Percentiles rank a stretch among this genome's conserved stretches.
Evolutionary conservation across 2,888 invertebrate species (phyloP).

Genomic region (Oconnorella tubifera): DNA sequence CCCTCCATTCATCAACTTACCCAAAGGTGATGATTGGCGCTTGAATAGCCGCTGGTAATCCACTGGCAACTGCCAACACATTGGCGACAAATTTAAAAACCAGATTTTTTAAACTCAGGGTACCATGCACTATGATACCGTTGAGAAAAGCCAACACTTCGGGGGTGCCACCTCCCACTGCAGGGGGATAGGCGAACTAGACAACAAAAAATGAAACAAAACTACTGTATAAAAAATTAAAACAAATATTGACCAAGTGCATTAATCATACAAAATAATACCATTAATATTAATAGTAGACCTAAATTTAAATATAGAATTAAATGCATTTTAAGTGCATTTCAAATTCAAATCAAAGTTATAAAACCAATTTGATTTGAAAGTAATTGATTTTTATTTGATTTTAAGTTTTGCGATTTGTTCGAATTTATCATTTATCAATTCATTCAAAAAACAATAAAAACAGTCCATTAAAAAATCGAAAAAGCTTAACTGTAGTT

Average conservation of each 20-base stretch:
- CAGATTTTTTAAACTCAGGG: conserved; percentile 33
- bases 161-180: conserved; percentile 36
- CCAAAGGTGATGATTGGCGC: conserved; percentile 36
- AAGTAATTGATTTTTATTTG: too few relatives aligned
- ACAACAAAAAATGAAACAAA: background rate
- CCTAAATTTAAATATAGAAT: background rate
- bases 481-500: too few relatives aligned
- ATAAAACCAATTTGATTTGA: too few relatives aligned
- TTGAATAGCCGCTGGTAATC: conserved; percentile 31
- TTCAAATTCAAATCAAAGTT: too few relatives aligned
- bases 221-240: background rate
- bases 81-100: conserved; percentile 32
- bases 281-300: too few relatives aligned
- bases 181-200: conserved; percentile 36
- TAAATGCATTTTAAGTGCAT: background rate
- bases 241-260: too few relatives aligned
- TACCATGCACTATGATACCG: conserved; percentile 35
- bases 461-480: too few relatives aligned
- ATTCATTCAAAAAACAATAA: too few relatives aligned
- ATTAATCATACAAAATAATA: too few relatives aligned
- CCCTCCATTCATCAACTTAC: too few relatives aligned
- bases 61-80: conserved; percentile 34
- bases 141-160: conserved; percentile 38
- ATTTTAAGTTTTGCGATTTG: too few relatives aligned
- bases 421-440: too few relatives aligned